Base-by-base conservation (phyloP, 2,113 vertebrate genomes). In the Halcyon senegalensis region DNA sequence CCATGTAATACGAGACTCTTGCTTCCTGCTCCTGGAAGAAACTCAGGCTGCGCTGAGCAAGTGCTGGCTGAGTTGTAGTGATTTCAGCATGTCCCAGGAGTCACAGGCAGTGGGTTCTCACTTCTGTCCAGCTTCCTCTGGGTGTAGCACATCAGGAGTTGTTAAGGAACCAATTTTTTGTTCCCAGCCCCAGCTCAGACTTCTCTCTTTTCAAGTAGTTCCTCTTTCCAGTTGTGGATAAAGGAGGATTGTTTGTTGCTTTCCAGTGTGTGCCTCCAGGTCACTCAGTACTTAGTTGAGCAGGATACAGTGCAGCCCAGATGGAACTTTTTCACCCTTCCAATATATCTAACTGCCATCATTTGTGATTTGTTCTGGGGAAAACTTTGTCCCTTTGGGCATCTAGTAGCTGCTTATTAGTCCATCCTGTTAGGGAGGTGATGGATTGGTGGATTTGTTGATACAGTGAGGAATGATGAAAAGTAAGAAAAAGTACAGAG, bases 251-350 rank as follows among this genome's bases (percentile, higher is more conserved):
- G 13, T 35, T 68, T 82, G 16, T 43, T 90, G 4, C 58, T 58
- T 79, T 66, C 48, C 19, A 14, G 6, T 27, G 19, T 41, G 17
- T 72, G 24, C 33, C 27, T 77, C 58, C 33, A 75, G 53, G 27
- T 86, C 19, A 0, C 3, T 0, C 0, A 2, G 39, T 70, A 69
- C 17, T 58, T 41, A 69, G 24, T 28, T 1, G 1, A 69, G 41
- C 37, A 68, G n/a, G 5, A 23, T 9, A 41, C 7, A 39, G 14
- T 13, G 1, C 33, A 70, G 24, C 35, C 58, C 43, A 51, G 17
- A 8, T 37, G 51, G 30, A 44, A 9, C 3, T 30, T 75, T 63
- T 68, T 35, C 10, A 11, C 23, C 83, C 5, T 33, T 62, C 24
- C 3, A 19, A n/a, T 44, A 0, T 39, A 46, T 72, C 6, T 53